Base-by-base conservation (phyloP, 2,888 invertebrate species). In the Hermodice carunculata region DNA sequence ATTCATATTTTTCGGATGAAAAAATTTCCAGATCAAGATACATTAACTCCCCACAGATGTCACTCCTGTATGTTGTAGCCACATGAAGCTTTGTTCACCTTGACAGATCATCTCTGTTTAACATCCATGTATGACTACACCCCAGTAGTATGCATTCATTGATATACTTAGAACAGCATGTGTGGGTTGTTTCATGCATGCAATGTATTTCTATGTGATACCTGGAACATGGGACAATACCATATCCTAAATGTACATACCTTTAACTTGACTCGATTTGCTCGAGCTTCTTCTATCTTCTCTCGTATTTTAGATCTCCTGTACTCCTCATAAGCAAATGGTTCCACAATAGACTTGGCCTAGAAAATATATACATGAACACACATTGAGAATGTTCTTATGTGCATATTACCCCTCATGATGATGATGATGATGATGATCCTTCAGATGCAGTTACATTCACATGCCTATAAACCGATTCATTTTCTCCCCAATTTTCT, bases 301-400 rank as follows among this genome's bases (percentile, higher is more conserved):
- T 96, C 93, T 56, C 92, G 89, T 54, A 98, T 93, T 87, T 95
- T 96, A 31, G 78, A 74, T 74, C 86, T 85, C 65, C 94, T 93
- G 86, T 95, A 97, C 75, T 94, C 92, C 73, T 96, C 95, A 85
- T 94, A 97, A 32, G 94, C 94, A 86, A 97, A 97, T 69, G 98
- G 98, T 88, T 97, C 93, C 19, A 93, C 92, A 46, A 94, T 91
- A 17, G 94, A 90, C 86, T 93, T 94, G 0, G 96, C 96, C 84
- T 87, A 66, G 4, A 69, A 75, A 58, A 26, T 34, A 14, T 6
- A 34, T 24, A 31, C 14, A 11, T 8, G 11, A 46, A 46, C 11
- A 46, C 11, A 8, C 6, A 46, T 46, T 46, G 22, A 46, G 19
- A 14, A n/a, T n/a, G n/a, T n/a, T n/a, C n/a, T n/a, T n/a, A n/a